These are phyloP conservation scores for Ptychochromis oligacanthus DNA, from an alignment of 2,113 vertebrate species.

Conservation along the genomic window DNA sequence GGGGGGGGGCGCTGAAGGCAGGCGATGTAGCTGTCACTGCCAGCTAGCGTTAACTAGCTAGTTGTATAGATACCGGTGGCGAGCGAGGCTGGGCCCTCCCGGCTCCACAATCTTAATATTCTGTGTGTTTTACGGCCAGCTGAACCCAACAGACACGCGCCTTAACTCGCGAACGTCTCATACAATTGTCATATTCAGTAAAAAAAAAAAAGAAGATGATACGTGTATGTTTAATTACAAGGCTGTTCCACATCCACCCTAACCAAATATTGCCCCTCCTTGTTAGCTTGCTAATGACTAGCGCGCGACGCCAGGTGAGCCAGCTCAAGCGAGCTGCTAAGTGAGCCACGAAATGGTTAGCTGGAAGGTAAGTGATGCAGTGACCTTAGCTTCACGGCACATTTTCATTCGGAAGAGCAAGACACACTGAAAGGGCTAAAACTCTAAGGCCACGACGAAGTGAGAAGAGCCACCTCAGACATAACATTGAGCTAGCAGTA, in stretches of 20 bases:
- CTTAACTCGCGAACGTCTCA: no score
- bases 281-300: slow-evolving; percentile 55
- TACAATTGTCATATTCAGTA: not conserved
- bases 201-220: no score
- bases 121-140: not conserved
- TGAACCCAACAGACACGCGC: fast-evolving
- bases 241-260: slow-evolving; percentile 10
- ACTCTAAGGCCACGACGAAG: not conserved
- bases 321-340: slow-evolving; percentile 39
- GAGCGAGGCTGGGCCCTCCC: slow-evolving; percentile 56
- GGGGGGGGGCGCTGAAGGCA: slow-evolving; percentile 1
- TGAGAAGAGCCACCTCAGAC: not conserved
- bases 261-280: slow-evolving; percentile 62
- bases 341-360: slow-evolving; percentile 11
- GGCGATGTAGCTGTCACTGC: slow-evolving; percentile 60
- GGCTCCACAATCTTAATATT: slow-evolving; percentile 4
- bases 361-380: not conserved
- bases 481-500: not conserved
- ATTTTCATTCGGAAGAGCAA: not conserved
- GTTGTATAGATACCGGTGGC: slow-evolving; percentile 58
- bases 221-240: not conserved
- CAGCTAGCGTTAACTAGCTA: slow-evolving; percentile 52
- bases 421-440: not conserved
- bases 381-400: not conserved
- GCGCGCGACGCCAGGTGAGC: slow-evolving; percentile 48